Percentiles rank a stretch among this genome's conserved stretches.
These are phyloP conservation scores for Drosophila putrida DNA, from an alignment of 2,888 invertebrate genomes.

Conservation along the genomic window DNA sequence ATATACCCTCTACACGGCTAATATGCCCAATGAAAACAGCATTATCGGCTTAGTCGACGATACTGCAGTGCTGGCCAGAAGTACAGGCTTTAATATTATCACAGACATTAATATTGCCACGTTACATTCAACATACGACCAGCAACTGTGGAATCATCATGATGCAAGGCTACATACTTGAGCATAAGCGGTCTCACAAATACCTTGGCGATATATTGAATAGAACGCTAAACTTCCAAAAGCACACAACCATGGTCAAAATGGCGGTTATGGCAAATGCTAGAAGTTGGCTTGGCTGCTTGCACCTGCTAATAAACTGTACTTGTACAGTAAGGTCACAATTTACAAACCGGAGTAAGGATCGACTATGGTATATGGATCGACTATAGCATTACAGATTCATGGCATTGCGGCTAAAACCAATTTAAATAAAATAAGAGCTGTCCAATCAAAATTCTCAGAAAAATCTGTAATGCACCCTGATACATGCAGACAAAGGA, in stretches of 20 bases:
- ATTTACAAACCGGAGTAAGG: not conserved
- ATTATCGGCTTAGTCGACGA: not conserved
- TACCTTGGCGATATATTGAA: slow-evolving; percentile 5
- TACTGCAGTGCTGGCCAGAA: slow-evolving; percentile 5
- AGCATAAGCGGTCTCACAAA: not conserved
- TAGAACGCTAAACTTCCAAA: not conserved
- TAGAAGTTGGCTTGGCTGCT: slow-evolving; percentile 6
- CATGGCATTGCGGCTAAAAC: slow-evolving; percentile 8
- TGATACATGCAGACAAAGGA: too few relatives aligned
- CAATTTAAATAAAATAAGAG: slow-evolving; percentile 4
- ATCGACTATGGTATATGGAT: too few relatives aligned
- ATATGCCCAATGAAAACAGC: not conserved
- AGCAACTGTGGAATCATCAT: slow-evolving; percentile 1
- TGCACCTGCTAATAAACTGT: slow-evolving; percentile 3
- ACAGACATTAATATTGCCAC: slow-evolving; percentile 2
- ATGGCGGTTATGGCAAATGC: not conserved
- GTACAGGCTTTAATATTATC: not conserved
- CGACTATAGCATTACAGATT: not conserved
- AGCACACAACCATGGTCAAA: slow-evolving; percentile 3
- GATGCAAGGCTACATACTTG: slow-evolving; percentile 1
- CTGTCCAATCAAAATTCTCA: not conserved
- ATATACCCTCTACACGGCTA: slow-evolving; percentile 2
- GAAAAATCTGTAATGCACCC: not conserved
- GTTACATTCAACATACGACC: slow-evolving; percentile 1
- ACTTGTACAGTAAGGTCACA: not conserved